These are phyloP conservation scores for Diachasma alloeum DNA, from an alignment of 1,140 invertebrate species.

Conservation along the genomic window DNA sequence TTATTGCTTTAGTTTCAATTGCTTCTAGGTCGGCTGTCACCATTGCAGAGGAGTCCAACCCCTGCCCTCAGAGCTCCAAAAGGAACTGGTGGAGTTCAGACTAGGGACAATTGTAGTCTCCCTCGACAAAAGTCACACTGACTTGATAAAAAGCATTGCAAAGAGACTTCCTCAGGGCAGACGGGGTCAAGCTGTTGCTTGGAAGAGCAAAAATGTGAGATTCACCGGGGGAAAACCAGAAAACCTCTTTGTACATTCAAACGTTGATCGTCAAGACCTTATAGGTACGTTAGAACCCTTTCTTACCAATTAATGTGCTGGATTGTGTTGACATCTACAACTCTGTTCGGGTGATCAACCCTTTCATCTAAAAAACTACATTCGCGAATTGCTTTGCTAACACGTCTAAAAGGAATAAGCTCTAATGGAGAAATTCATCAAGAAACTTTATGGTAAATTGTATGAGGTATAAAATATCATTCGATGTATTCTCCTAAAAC, in stretches of 20 bases:
- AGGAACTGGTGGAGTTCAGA: slow-evolving; percentile 51
- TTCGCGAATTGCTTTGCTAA: no score
- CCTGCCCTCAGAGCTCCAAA: slow-evolving; percentile 48
- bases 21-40: slow-evolving; percentile 57
- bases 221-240: slow-evolving; percentile 33
- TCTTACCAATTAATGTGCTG: no score
- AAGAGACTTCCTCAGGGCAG: slow-evolving; percentile 48
- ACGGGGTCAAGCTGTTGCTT: slow-evolving; percentile 53
- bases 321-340: no score
- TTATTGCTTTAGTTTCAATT: no score
- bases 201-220: slow-evolving; percentile 47
- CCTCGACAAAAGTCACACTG: slow-evolving; percentile 48
- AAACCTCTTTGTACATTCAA: slow-evolving; percentile 50
- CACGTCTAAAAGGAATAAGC: no score
- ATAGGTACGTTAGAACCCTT: slow-evolving; percentile 47
- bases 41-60: slow-evolving; percentile 56
- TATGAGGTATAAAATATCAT: no score
- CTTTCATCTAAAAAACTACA: no score
- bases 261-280: slow-evolving; percentile 57
- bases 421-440: no score
- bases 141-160: slow-evolving; percentile 47
- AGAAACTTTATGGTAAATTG: no score
- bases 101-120: slow-evolving; percentile 48
- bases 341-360: background rate
- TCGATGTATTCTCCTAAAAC: no score